Base-by-base conservation (phyloP, 92 coral and sea anemone genomes). In the Zoanthus solanderi region DNA sequence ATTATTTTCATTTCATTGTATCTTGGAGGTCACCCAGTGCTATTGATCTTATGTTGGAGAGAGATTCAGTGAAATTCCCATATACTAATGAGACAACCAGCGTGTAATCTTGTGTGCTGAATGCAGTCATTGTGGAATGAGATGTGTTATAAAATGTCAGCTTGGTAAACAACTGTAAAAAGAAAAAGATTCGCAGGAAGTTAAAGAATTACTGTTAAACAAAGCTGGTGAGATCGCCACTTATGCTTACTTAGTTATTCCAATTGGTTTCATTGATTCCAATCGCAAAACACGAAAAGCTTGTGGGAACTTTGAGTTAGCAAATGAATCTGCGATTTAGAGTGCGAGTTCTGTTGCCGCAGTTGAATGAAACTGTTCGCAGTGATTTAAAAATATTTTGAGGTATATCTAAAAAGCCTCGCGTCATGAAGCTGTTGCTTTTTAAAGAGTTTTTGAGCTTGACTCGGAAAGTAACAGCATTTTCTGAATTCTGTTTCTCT, bases 1-100 rank as follows among this genome's bases (percentile, higher is more conserved):
- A 81, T 81, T 81, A 81, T 81, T 81, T 81, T 81, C 85, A 66
- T 81, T 81, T 81, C 85, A 81, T 81, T 81, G 74, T 81, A 66
- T 50, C 61, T 44, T 7, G 63, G 74, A 81, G 85, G 85, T 81
- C 85, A 81, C 45, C 53, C 75, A 65, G 18, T 45, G 74, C 75
- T 30, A 81, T 23, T 81, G 75, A 81, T 65, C 85, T 65, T 67
- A 16, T 81, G 85, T 63, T 65, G 61, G 75, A 45, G 63, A 81
- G 67, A 81, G 46, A 28, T 66, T 66, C 32, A 81, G 44, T 34
- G 74, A 81, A 46, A 66, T 71, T 15, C 71, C 23, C 32, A 31
- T 46, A 46, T 34, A 81, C 60, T 32, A 23, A 46, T 29, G 8
- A 67, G 76, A 80, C 44, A 28, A 37, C 74, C 17, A 15, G 60